Evolutionary conservation across 2,888 invertebrate species (phyloP).

Genomic region (Ferrisia virgata): DNA sequence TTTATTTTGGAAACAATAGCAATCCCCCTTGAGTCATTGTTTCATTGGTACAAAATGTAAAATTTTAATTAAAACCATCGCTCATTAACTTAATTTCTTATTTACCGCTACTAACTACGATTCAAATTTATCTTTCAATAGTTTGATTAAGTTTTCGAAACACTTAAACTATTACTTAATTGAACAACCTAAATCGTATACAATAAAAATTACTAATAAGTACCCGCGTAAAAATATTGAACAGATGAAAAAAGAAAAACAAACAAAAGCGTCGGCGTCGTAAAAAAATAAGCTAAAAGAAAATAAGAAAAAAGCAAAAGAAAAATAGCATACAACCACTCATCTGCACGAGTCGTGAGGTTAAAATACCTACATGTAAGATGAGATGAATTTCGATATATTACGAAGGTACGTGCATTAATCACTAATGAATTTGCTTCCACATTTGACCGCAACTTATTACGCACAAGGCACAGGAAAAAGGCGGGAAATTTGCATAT

Average conservation of each 20-base stretch:
- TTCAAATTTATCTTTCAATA: neutral
- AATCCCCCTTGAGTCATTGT: neutral
- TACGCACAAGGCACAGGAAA: neutral
- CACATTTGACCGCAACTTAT: neutral
- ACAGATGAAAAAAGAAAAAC: neutral
- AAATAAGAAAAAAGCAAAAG: too few relatives aligned
- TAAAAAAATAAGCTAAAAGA: too few relatives aligned
- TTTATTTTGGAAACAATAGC: conserved; percentile 11
- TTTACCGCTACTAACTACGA: neutral
- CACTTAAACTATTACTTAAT: neutral
- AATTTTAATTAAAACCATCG: conserved; percentile 13
- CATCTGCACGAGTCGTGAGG: too few relatives aligned
- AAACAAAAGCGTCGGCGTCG: neutral
- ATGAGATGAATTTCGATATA: neutral
- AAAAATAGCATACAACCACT: too few relatives aligned
- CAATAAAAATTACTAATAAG: too few relatives aligned
- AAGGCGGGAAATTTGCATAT: neutral
- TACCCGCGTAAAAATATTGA: too few relatives aligned
- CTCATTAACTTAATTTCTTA: conserved; percentile 22
- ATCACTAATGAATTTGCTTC: neutral
- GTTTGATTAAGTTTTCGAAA: neutral
- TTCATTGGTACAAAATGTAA: neutral
- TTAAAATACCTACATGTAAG: too few relatives aligned
- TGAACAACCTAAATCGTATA: neutral
- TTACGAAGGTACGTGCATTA: neutral